phyloP scores from a whole-genome alignment of 2,888 invertebrate genomes.

The Clostera curtula region DNA sequence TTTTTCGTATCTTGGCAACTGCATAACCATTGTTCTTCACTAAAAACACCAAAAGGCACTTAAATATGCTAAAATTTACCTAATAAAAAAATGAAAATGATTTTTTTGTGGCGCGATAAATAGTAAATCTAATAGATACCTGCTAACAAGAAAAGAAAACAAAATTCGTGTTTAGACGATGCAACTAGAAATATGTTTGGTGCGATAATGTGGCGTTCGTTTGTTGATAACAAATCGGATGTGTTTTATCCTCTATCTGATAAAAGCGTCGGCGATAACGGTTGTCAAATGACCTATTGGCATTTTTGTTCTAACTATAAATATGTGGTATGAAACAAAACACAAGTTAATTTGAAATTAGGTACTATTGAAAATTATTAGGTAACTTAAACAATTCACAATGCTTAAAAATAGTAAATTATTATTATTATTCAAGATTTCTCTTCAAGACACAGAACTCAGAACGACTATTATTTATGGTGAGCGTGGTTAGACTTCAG shows the following conservation, averaged over 20 bases:
- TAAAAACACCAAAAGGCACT: conserved; percentile 1
- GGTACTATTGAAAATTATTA: too few species aligned
- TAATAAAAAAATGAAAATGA: too few species aligned
- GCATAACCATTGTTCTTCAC: conserved; percentile 19
- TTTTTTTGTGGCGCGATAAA: too few species aligned
- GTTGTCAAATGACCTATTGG: conserved; percentile 11
- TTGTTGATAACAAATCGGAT: conserved; percentile 12
- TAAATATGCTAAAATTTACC: too few species aligned
- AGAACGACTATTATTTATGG: too few species aligned
- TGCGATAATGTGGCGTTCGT: conserved; percentile 6
- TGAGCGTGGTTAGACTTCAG: too few species aligned
- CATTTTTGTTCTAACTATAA: conserved; percentile 6
- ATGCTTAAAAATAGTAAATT: too few species aligned
- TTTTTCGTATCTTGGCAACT: conserved; percentile 38
- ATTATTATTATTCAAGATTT: too few species aligned
- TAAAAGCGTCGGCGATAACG: conserved; percentile 22
- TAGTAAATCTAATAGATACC: too few species aligned
- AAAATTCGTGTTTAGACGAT: neutral
- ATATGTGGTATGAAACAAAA: neutral
- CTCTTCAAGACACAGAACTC: too few species aligned
- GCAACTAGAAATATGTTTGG: conserved; percentile 2
- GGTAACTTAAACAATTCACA: too few species aligned
- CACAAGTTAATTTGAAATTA: too few species aligned
- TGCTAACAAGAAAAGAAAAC: neutral
- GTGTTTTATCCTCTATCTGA: conserved; percentile 27